phyloP scores from a whole-genome alignment of 2,888 invertebrate genomes.

The Epirrhoe tristata region DNA sequence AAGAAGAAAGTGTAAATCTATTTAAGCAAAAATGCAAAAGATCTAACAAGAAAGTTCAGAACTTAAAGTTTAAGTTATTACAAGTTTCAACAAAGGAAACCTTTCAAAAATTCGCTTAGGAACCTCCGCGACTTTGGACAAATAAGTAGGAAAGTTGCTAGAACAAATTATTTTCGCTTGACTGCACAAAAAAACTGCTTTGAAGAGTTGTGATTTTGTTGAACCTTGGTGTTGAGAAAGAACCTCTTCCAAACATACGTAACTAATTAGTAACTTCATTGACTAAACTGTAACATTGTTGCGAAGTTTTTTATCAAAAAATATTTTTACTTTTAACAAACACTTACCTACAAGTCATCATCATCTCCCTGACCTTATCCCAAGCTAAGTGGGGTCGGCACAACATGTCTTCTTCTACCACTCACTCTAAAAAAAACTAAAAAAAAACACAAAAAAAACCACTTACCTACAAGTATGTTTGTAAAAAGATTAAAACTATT shows the following conservation, averaged over 20 bases:
- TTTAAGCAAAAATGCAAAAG: conserved; percentile 37
- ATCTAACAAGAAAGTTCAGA: conserved; percentile 32
- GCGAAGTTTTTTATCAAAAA: too few relatives aligned
- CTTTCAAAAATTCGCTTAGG: conserved; percentile 42
- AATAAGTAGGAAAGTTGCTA: conserved; percentile 39
- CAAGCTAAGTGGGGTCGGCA: too few relatives aligned
- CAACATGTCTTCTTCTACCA: too few relatives aligned
- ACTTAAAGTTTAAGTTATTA: conserved; percentile 35
- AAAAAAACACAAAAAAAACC: too few relatives aligned
- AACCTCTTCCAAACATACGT: background rate
- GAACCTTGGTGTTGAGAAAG: background rate
- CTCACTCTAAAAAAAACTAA: too few relatives aligned
- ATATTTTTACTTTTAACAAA: too few relatives aligned
- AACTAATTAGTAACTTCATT: background rate
- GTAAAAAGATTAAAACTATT: background rate
- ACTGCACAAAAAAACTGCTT: conserved; percentile 30
- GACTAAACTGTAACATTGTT: background rate
- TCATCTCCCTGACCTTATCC: too few relatives aligned
- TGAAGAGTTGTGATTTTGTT: conserved; percentile 23
- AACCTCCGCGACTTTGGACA: conserved; percentile 37
- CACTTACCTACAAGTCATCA: too few relatives aligned
- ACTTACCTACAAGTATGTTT: too few relatives aligned
- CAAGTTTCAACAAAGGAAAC: conserved; percentile 43
- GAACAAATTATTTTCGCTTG: conserved; percentile 40
- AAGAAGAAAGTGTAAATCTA: conserved; percentile 20